Percentiles rank a stretch among this genome's conserved stretches.
These are phyloP conservation scores for Tragulus kanchil DNA, from an alignment of 2,113 vertebrate species.

Conservation along the genomic window DNA sequence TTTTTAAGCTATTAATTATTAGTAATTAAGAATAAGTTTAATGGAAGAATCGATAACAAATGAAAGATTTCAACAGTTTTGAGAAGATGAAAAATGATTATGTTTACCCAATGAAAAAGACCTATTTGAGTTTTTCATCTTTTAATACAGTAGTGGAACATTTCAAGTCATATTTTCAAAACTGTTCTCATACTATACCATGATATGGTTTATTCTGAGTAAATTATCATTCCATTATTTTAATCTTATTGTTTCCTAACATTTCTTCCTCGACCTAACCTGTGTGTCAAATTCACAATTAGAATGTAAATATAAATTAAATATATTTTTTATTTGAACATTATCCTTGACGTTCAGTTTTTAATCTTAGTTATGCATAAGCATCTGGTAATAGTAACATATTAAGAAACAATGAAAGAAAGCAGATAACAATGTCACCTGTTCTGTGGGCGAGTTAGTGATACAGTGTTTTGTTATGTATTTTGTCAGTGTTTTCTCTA, in stretches of 20 bases:
- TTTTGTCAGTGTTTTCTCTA: slow-evolving; percentile 30
- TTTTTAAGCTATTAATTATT: too few relatives aligned
- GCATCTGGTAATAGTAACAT: neutral
- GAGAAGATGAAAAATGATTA: neutral
- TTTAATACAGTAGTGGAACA: neutral
- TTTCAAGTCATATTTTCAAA: slow-evolving; percentile 35
- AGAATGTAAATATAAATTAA: slow-evolving; percentile 22
- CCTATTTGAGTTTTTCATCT: neutral
- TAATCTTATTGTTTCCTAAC: neutral
- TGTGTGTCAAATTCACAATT: neutral
- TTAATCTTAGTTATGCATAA: neutral
- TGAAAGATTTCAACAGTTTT: neutral
- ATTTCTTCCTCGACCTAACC: slow-evolving; percentile 11
- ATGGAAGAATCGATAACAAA: neutral
- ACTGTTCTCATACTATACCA: neutral
- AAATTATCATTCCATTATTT: neutral
- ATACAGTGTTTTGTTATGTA: neutral
- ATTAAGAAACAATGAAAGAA: neutral
- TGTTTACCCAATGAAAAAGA: neutral
- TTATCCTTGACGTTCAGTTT: neutral
- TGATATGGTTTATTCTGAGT: neutral
- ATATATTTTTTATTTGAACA: neutral
- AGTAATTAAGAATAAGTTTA: neutral
- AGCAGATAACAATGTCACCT: neutral
- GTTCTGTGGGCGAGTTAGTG: neutral